Evolutionary conservation across 1,140 invertebrate genomes (phyloP).

Genomic region (Cyclina sinensis): DNA sequence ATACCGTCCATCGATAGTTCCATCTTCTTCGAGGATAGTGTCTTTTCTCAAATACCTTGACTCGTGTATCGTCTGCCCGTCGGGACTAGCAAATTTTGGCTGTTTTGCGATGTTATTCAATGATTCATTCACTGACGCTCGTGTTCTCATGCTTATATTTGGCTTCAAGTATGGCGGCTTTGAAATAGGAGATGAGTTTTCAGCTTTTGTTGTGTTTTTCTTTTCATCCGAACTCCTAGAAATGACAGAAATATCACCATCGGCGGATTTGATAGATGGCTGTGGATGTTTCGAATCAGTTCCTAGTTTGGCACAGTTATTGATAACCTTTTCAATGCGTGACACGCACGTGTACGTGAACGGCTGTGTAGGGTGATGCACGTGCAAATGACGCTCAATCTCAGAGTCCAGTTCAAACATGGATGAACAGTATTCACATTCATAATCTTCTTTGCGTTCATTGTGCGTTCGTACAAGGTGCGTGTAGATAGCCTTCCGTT

Average conservation of each 20-base stretch:
- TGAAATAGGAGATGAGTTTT: not conserved
- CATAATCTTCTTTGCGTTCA: conserved; percentile 66
- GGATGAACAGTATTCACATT: conserved; percentile 59
- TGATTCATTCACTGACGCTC: conserved; percentile 62
- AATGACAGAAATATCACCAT: not conserved
- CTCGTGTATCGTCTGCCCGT: not conserved
- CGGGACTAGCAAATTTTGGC: not conserved
- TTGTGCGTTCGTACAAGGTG: conserved; percentile 57
- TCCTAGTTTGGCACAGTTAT: conserved; percentile 52
- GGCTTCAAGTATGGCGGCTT: conserved; percentile 33
- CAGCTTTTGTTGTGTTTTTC: not conserved
- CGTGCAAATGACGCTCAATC: conserved; percentile 58
- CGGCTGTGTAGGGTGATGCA: conserved; percentile 38
- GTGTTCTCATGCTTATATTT: conserved; percentile 50
- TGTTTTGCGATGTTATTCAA: conserved; percentile 57
- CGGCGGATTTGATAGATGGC: not conserved
- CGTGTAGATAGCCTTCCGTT: conserved; percentile 63
- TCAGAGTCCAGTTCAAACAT: conserved; percentile 37
- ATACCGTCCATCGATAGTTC: not conserved
- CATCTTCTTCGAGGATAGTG: not conserved
- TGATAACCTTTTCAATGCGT: conserved; percentile 58
- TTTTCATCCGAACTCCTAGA: not conserved
- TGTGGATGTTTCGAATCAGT: not conserved
- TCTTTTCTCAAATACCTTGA: too few species aligned
- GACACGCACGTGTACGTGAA: conserved; percentile 67